Evolutionary conservation across 2,888 invertebrate genomes (phyloP), one percentile per base, ranked within the genome.

Genomic region (Epirrhoe alternata): DNA sequence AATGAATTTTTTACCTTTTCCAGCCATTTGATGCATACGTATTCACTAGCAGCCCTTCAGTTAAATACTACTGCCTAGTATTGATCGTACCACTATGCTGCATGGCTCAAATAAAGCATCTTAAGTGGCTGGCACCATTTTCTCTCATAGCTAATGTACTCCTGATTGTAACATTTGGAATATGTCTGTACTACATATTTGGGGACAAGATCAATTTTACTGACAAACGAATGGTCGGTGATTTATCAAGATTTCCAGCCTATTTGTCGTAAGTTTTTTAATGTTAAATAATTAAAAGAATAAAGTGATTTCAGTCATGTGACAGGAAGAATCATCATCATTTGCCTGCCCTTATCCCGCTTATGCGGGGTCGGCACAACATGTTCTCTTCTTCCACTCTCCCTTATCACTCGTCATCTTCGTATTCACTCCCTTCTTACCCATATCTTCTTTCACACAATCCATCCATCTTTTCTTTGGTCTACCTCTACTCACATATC

Each of bases 91-190:
- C 93, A 0, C 81, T 94, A 61, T 86, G 89, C 72, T 50, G 90
- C 5, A 79, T 93, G 78, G 86, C 84, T 8, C 94, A 94, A 71
- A 95, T 97, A 74, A 94, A 97, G 72, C 95, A 97, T 81, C 92
- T 99, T 8, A 97, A 96, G 81, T 96, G 95, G 83, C 88, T 99
- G 64, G 97, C 98, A 1, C 97, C 98, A 0, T 97, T 98, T 82
- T 99, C 99, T 0, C 93, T 97, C 65, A 82, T 97, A 51, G 99
- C 99, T 17, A 99, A 99, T 82, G 63, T 96, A 6, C 95, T 97
- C 42, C 96, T 98, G 79, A 89, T 97, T 0, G 83, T 94, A 1
- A 97, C 97, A 0, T 96, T 99, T 74, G 94, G 90, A 31, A 96
- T 99, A 75, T 97, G 97, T 17, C 94, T 98, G 35, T 97, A 97